Base-by-base conservation (phyloP, 2,797 vertebrate genomes). In the Chaunax sp. region DNA sequence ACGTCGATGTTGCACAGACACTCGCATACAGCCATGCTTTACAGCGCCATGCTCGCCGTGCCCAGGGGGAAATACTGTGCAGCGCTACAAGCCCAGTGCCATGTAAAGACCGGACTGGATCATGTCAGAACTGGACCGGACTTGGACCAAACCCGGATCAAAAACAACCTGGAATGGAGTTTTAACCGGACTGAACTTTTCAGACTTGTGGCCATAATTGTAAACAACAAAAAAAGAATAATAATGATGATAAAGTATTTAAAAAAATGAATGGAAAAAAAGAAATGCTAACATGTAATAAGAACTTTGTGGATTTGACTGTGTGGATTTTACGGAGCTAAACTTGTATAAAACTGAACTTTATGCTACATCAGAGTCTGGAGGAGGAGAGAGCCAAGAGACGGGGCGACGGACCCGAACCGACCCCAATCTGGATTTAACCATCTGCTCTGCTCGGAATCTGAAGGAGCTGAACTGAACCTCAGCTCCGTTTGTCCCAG, bases 51-150 rank as follows among this genome's bases (percentile, higher is more conserved):
- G 74, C 75, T 81, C 54, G 83, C 79, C 49, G 67, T 65, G 81
- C 76, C 85, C 82, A 68, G 76, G 85, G 67, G 81, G 56, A 73
- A 82, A 90, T 87, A 92, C 90, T 90, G 89, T 91, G 89, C 88
- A 87, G 86, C 88, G 86, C 90, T 87, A 87, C 88, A 89, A 91
- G 89, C 86, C 86, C 87, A 90, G 93, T 93, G 93, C 90, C 92
- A 93, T 93, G 91, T 74, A 83, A 86, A 87, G 80, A 84, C 86
- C 79, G 79, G 90, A 84, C 81, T 78, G 55, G 85, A 74, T 84
- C 83, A 3, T 10, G 65, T 72, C 75, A 84, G 82, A 87, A 60
- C 86, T 76, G 86, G 91, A 87, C 80, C 80, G 74, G 79, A 82
- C 74, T 77, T 4, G 87, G 88, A 90, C 89, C 90, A 91, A 90